Conservation (phyloP, 2,888 invertebrate genomes). For the Drosophila maculinotata region DNA sequence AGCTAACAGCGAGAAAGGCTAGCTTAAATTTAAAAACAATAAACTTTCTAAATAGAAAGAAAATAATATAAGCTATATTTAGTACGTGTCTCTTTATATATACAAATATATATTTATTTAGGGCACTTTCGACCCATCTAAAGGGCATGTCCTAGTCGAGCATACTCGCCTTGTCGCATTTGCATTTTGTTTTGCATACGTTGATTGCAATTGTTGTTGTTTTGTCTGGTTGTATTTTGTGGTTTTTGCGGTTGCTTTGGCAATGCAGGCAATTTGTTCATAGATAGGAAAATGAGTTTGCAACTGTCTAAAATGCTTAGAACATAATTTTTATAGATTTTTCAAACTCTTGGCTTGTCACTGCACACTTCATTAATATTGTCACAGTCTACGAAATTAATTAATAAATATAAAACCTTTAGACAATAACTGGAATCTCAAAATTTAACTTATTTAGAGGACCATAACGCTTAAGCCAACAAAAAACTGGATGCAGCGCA, state of each 20-base stretch:
- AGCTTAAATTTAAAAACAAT: no score
- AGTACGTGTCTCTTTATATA: no score
- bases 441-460: slow-evolving; percentile 66
- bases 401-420: slow-evolving; percentile 24
- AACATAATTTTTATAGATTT: slow-evolving; percentile 12
- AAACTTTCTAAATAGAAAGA: no score
- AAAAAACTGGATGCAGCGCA: slow-evolving; percentile 17
- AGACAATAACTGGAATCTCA: slow-evolving; percentile 9
- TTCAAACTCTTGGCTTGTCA: slow-evolving; percentile 5
- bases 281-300: slow-evolving; percentile 19
- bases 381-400: slow-evolving; percentile 36
- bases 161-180: background rate
- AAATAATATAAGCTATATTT: no score
- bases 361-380: slow-evolving; percentile 62
- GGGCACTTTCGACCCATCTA: background rate
- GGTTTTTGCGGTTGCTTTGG: slow-evolving; percentile 41
- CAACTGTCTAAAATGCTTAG: background rate
- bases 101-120: no score
- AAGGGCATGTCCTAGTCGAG: slow-evolving; percentile 20
- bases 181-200: slow-evolving; percentile 15
- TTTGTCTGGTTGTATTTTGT: slow-evolving; percentile 33
- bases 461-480: slow-evolving; percentile 75
- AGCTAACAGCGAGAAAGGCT: no score
- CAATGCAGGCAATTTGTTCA: slow-evolving; percentile 18
- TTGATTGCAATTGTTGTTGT: slow-evolving; percentile 50